Conservation (phyloP, 2,113 vertebrate species). For the Perca fluviatilis region DNA sequence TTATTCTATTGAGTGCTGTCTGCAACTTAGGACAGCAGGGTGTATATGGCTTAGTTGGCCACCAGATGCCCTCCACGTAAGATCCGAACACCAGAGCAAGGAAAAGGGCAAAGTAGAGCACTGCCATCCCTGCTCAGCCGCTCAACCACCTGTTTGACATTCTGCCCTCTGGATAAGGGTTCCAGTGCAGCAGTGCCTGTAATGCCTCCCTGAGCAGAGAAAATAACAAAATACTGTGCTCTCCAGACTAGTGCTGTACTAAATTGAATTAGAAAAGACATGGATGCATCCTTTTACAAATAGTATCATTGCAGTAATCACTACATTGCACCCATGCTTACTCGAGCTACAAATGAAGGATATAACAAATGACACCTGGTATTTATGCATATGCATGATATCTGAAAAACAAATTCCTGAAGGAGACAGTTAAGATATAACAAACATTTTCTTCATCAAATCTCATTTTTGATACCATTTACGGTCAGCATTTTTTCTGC, state of each 20-base stretch:
- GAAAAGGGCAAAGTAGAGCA: conserved; percentile 28
- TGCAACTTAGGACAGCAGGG: neutral
- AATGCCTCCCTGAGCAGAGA: conserved; percentile 19
- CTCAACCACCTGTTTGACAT: conserved; percentile 49
- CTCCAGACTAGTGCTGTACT: neutral
- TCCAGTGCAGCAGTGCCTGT: conserved; percentile 10
- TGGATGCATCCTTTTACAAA: neutral
- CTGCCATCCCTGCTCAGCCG: neutral
- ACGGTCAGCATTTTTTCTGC: too few relatives aligned
- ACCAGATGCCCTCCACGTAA: conserved; percentile 17
- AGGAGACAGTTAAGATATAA: too few relatives aligned
- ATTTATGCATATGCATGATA: neutral
- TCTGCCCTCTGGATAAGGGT: conserved; percentile 25
- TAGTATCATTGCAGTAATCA: neutral
- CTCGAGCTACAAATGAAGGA: neutral
- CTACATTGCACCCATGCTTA: neutral
- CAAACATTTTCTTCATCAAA: too few relatives aligned
- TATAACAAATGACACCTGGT: neutral
- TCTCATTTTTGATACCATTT: too few relatives aligned
- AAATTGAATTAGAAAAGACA: neutral
- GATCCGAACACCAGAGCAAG: conserved; percentile 7
- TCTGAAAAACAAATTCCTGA: neutral
- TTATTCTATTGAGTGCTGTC: neutral
- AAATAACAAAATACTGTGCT: neutral
- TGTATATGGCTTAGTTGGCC: neutral